Percentiles rank a stretch among this genome's conserved stretches.
Conservation (phyloP, 2,888 invertebrate species). For the Oscheius sp. region DNA sequence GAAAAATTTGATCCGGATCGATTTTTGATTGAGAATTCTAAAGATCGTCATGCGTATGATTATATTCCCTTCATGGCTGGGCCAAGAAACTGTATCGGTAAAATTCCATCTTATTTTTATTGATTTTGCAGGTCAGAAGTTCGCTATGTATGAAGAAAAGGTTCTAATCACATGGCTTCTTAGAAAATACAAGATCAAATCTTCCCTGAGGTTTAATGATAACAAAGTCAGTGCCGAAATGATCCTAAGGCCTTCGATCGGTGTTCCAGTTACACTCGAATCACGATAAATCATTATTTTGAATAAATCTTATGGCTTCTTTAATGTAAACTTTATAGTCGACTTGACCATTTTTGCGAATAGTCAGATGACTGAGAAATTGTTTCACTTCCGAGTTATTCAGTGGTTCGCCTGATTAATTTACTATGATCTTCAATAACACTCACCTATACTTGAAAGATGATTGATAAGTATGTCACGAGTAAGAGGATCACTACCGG, state of each 20-base stretch:
- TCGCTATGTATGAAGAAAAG: slow-evolving; percentile 25
- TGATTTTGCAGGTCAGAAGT: slow-evolving; percentile 17
- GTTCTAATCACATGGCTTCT: slow-evolving; percentile 21
- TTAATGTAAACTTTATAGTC: slow-evolving; percentile 56
- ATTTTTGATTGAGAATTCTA: slow-evolving; percentile 70
- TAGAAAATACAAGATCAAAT: slow-evolving; percentile 5
- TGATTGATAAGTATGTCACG: slow-evolving; percentile 20
- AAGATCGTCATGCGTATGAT: slow-evolving; percentile 57
- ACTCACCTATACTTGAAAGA: slow-evolving; percentile 4
- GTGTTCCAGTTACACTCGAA: slow-evolving; percentile 18
- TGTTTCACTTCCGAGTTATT: slow-evolving; percentile 54
- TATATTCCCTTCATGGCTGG: slow-evolving; percentile 68
- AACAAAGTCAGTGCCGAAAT: slow-evolving; percentile 6
- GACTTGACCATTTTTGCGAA: slow-evolving; percentile 48
- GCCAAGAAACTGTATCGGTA: slow-evolving; percentile 65
- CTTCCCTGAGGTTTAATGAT: background rate
- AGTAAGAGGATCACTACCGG: background rate
- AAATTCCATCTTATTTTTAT: background rate
- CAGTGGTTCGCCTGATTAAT: slow-evolving; percentile 47
- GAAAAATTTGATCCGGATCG: slow-evolving; percentile 72
- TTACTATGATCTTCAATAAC: background rate
- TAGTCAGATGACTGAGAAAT: slow-evolving; percentile 54
- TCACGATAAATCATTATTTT: slow-evolving; percentile 3
- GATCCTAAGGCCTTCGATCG: background rate
- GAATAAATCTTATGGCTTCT: slow-evolving; percentile 31